A percentile compares a stretch with the other conserved stretches of the same genome.
phyloP scores from a whole-genome alignment of 2,797 vertebrate genomes.

The Channa striata region DNA sequence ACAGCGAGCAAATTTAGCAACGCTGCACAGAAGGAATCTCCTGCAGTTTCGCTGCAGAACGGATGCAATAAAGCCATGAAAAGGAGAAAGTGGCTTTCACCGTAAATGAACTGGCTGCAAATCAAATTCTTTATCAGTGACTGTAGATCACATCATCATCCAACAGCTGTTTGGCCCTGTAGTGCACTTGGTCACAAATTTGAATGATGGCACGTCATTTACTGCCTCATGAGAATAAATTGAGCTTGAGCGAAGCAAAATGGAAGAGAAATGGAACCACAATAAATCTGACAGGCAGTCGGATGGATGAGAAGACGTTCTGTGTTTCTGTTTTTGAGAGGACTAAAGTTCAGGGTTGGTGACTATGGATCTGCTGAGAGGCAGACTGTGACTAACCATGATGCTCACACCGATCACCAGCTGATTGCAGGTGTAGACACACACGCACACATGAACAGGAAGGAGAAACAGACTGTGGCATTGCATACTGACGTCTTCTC shows the following conservation, averaged over 20 bases:
- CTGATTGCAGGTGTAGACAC: slow-evolving; percentile 15
- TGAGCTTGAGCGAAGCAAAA: not conserved
- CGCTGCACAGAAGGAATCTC: slow-evolving; percentile 31
- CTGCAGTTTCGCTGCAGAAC: slow-evolving; percentile 31
- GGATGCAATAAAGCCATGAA: slow-evolving; percentile 29
- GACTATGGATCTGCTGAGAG: slow-evolving; percentile 29
- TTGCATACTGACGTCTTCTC: slow-evolving; percentile 22
- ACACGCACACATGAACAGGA: not conserved
- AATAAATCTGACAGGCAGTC: not conserved
- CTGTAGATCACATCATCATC: slow-evolving; percentile 21
- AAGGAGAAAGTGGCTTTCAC: slow-evolving; percentile 23
- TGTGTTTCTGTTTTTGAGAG: slow-evolving; percentile 4
- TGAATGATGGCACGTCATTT: slow-evolving; percentile 4
- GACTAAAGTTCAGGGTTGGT: slow-evolving; percentile 24
- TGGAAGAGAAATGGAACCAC: not conserved
- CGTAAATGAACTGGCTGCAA: slow-evolving; percentile 44
- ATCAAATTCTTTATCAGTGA: slow-evolving; percentile 47
- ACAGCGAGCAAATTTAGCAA: slow-evolving; percentile 25
- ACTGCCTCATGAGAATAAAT: not conserved
- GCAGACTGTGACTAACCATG: slow-evolving; percentile 39
- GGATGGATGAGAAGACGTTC: slow-evolving; percentile 3
- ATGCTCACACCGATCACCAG: slow-evolving; percentile 30
- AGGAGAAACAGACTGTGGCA: not conserved
- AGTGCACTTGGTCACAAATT: slow-evolving; percentile 21
- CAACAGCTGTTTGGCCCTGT: slow-evolving; percentile 18